A percentile compares a stretch with the other conserved stretches of the same genome.
Conservation (phyloP, 1,140 invertebrate species). For the Cotesia typhae region DNA sequence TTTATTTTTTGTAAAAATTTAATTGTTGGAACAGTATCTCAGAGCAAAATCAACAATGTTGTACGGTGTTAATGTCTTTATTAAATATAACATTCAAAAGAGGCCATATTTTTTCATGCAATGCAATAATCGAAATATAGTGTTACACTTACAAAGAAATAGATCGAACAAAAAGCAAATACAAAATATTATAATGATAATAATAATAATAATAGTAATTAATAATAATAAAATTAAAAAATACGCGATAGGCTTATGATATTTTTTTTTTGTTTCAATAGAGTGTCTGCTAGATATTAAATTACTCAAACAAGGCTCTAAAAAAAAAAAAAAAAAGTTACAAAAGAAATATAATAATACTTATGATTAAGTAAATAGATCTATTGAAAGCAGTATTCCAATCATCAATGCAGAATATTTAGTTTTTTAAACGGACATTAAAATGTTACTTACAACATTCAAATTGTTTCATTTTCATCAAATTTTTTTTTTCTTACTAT, state of each 20-base stretch:
- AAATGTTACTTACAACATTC: slow-evolving; percentile 54
- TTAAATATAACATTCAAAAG: slow-evolving; percentile 63
- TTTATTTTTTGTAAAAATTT: neutral
- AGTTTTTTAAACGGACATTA: slow-evolving; percentile 62
- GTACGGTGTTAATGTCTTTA: slow-evolving; percentile 56
- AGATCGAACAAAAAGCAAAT: slow-evolving; percentile 26
- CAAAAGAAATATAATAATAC: slow-evolving; percentile 12
- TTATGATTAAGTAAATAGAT: slow-evolving; percentile 20
- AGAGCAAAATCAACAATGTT: slow-evolving; percentile 26
- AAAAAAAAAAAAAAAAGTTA: slow-evolving; percentile 4
- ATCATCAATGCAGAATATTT: slow-evolving; percentile 66
- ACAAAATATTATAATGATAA: slow-evolving; percentile 18
- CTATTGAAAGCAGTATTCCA: slow-evolving; percentile 64
- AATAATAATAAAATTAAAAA: neutral
- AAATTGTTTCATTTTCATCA: slow-evolving; percentile 6
- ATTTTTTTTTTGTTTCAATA: neutral
- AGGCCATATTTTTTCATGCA: slow-evolving; percentile 68
- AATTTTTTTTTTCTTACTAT: slow-evolving; percentile 18
- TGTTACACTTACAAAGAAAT: slow-evolving; percentile 29
- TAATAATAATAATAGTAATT: neutral
- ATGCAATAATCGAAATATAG: slow-evolving; percentile 57
- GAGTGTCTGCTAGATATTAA: slow-evolving; percentile 7
- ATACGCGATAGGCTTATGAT: neutral
- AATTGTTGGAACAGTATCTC: neutral
- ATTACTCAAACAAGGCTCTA: slow-evolving; percentile 11